Evolutionary conservation across 2,113 vertebrate genomes (phyloP).

Genomic region (Oncorhynchus gorbuscha): DNA sequence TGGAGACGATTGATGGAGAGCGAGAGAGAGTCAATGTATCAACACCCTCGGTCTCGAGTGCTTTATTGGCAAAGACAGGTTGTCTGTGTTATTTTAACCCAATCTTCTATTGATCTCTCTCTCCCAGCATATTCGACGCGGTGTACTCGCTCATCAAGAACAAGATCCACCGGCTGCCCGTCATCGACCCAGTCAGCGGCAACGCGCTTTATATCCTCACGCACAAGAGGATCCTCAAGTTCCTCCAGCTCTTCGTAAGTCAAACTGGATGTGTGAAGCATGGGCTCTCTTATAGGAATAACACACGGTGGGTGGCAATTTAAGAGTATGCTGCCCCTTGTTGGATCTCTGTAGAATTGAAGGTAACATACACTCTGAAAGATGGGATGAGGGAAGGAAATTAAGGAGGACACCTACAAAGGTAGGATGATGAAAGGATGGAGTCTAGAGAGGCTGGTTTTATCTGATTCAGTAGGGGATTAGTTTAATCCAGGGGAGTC

Average conservation of each 20-base stretch:
- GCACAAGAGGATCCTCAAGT: constrained; percentile 99
- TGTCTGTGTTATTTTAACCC: constrained; percentile 9
- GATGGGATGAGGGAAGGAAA: too few relatives aligned
- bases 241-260: constrained; percentile 99
- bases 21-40: too few relatives aligned
- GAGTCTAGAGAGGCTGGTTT: too few relatives aligned
- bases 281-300: background rate
- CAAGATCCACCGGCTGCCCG: constrained; percentile 96
- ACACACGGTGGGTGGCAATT: background rate
- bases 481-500: too few relatives aligned
- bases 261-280: background rate
- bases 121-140: constrained; percentile 88
- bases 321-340: background rate
- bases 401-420: too few relatives aligned
- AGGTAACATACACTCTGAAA: background rate
- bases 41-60: too few relatives aligned
- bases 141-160: constrained; percentile 97
- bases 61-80: too few relatives aligned
- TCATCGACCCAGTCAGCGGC: constrained; percentile 94
- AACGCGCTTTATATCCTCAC: constrained; percentile 99
- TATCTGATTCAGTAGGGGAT: too few relatives aligned
- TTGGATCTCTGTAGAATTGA: background rate
- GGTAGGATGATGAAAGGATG: too few relatives aligned
- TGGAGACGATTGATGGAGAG: too few relatives aligned
- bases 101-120: constrained; percentile 42